phyloP scores from a whole-genome alignment of 2,113 vertebrate genomes.

The Entomyzon cyanotis region DNA sequence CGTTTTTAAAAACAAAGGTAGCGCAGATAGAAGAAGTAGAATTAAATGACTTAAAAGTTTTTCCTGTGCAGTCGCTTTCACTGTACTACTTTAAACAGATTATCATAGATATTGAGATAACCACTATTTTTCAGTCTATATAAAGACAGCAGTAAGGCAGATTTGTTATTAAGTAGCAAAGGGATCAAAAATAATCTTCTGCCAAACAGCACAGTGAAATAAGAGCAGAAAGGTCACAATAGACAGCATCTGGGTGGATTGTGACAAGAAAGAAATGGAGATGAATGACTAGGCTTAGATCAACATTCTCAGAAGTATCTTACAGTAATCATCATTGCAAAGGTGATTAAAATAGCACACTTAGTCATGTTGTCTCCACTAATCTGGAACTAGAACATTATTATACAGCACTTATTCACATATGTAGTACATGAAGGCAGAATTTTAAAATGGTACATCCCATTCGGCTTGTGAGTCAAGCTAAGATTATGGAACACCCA shows the following conservation, averaged over 20 bases:
- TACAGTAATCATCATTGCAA: conserved; percentile 30
- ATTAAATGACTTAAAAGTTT: neutral
- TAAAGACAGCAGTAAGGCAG: neutral
- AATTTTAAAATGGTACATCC: conserved; percentile 26
- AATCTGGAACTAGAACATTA: conserved; percentile 25
- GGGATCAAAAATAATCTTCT: neutral
- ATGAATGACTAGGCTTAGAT: conserved; percentile 37
- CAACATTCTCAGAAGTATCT: conserved; percentile 22
- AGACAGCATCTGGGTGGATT: conserved; percentile 53
- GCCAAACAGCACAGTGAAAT: neutral
- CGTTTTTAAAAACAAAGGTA: neutral
- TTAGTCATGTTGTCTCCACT: conserved; percentile 59
- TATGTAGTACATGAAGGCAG: conserved; percentile 36
- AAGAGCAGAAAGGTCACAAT: conserved; percentile 34
- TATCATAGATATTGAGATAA: neutral
- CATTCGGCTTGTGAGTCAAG: conserved; percentile 46
- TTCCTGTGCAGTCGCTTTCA: neutral
- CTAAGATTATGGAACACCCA: conserved; percentile 55
- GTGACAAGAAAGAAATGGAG: conserved; percentile 48
- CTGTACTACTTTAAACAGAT: neutral
- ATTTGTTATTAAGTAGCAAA: neutral
- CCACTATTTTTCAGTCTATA: neutral
- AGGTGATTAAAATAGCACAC: conserved; percentile 51
- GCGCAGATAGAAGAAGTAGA: neutral
- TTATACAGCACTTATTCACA: neutral